Evolutionary conservation across 2,113 vertebrate genomes (phyloP).

Genomic region (Raja brachyura): DNA sequence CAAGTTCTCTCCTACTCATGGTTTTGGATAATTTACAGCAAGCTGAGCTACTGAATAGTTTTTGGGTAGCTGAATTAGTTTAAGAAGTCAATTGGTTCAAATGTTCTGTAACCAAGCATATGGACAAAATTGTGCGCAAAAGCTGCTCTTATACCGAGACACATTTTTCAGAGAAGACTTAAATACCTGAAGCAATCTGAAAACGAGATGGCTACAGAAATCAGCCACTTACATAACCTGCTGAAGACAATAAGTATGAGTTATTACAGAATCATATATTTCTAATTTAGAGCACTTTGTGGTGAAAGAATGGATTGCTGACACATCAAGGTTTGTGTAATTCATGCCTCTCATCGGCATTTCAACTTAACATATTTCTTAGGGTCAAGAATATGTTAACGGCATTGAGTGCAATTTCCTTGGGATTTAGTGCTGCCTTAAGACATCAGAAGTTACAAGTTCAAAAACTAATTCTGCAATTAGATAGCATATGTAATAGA

Average conservation of each 20-base stretch:
- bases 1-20: neutral
- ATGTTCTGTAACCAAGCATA: neutral
- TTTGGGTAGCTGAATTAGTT: neutral
- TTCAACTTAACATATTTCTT: neutral
- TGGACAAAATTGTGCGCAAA: neutral
- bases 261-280: constrained; percentile 1
- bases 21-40: neutral
- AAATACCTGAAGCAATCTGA: neutral
- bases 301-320: neutral
- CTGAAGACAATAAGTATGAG: neutral
- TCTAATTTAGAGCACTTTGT: neutral
- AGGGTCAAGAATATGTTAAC: neutral
- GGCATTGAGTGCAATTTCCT: neutral
- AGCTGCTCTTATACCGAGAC: neutral
- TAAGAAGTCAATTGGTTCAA: neutral
- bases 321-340: neutral
- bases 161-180: neutral
- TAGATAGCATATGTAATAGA: neutral
- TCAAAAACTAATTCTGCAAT: neutral
- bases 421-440: neutral
- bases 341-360: neutral
- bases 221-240: neutral
- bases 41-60: neutral
- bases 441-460: neutral
- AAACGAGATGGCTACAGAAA: neutral